Base-by-base conservation (phyloP, 2,797 vertebrate genomes). In the Malacoraja senta region DNA sequence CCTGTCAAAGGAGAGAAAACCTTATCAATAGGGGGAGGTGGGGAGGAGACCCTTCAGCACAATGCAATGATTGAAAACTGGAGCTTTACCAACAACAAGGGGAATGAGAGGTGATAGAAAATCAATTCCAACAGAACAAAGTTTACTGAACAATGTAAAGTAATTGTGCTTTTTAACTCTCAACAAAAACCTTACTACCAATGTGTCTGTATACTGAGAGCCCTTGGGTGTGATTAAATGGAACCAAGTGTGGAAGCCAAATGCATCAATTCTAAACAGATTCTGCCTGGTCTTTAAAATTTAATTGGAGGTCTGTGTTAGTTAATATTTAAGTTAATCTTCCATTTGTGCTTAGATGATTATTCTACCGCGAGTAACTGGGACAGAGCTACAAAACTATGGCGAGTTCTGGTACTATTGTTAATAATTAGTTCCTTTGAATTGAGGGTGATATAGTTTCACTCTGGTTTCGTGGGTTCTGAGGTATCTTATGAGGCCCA, bases 1-100 rank as follows among this genome's bases (percentile, higher is more conserved):
- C 86, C n/a, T 91, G 68, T 91, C 88, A 74, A 91, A 74, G 68
- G 21, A 44, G 68, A 91, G 68, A 91, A 91, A 91, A 44, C 68
- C 21, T 71, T 68, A 90, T 90, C 65, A 38, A 24, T 19, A 0
- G 17, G 58, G 63, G 86, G 35, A 32, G 32, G 0, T 38, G 88
- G 63, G 65, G 65, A n/a, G 65, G 63, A 84, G 81, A 86, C 58
- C 65, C 65, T n/a, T 24, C 65, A 38, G 21, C 35, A 26, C 65
- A 29, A 13, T 3, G 35, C 32, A 91, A 74, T 91, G 65, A 72
- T 74, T 68, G 44, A 61, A 90, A 71, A 72, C 71, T 68, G 21
- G 35, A 72, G 88, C 68, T 74, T 72, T 44, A 91, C 35, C 71
- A 91, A 91, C 65, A 29, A 38, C 12, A 65, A 91, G 8, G 21